phyloP scores from a whole-genome alignment of 2,113 vertebrate genomes.

The Labeo rohita region DNA sequence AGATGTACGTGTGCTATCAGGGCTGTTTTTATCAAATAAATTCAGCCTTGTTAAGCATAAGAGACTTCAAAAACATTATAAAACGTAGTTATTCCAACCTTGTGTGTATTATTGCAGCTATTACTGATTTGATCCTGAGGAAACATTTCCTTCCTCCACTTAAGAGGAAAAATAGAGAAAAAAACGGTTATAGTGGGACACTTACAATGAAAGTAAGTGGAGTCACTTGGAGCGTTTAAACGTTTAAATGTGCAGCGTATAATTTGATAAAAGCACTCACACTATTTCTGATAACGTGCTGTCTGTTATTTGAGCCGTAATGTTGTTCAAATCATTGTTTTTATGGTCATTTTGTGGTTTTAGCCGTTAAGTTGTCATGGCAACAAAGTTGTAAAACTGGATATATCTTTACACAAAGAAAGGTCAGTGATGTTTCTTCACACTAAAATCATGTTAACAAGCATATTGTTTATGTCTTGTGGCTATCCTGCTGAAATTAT shows the following conservation, averaged over 20 bases:
- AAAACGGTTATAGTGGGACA: background rate
- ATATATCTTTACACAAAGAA: background rate
- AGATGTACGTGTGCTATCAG: too few species aligned
- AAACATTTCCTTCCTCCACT: too few species aligned
- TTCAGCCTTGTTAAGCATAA: background rate
- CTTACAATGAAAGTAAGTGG: background rate
- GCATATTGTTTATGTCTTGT: constrained; percentile 6
- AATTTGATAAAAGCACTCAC: background rate
- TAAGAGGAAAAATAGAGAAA: too few species aligned
- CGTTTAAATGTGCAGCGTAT: background rate
- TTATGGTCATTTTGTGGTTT: background rate
- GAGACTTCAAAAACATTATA: background rate
- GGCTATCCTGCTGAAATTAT: background rate
- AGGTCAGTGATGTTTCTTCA: background rate
- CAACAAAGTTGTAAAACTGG: background rate
- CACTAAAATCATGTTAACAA: background rate
- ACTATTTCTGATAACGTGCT: background rate
- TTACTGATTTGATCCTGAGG: background rate
- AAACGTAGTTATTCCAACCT: background rate
- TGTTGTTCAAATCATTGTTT: background rate
- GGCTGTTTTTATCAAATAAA: background rate
- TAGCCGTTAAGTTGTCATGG: background rate
- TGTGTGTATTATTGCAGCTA: background rate
- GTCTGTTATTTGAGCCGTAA: background rate
- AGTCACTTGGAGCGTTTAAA: background rate